Base-by-base conservation (phyloP, 2,113 vertebrate species). In the Nematolebias whitei region DNA sequence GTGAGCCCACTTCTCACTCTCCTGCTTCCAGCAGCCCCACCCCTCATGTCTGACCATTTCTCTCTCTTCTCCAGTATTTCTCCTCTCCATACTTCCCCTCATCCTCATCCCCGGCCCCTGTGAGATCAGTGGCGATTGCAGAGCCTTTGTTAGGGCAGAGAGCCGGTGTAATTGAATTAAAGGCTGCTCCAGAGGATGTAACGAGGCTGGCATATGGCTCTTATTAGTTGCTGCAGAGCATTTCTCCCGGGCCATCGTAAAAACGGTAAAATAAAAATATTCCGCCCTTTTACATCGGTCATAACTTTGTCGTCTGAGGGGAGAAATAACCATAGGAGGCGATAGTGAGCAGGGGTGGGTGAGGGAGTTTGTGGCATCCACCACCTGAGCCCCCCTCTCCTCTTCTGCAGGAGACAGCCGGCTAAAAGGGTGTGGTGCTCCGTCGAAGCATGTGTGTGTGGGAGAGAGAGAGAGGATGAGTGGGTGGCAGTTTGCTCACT, bases 401-500 rank as follows among this genome's bases (percentile, higher is more conserved):
- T 83, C 84, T 79, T 81, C 89, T 91, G 90, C 90, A 91, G 87
- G 85, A 86, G 88, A 78, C 86, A 87, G 87, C 82, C 58, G 73
- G 81, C 83, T 90, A 76, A 88, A 91, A 92, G 91, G 91, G 91
- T 91, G 91, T 91, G 91, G 91, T 90, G 84, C 89, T 85, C 61
- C 2, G 66, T 80, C 64, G 58, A 50, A 35, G 87, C 38, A 32
- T 66, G 66, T 66, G 51, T 52, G 62, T 52, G 57, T 47, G 19
- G 22, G 63, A 26, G 83, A 44, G 23, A 14, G 66, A 44, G 59
- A 40, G 61, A 67, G 76, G 78, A 56, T 66, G 84, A 84, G 84
- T 75, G 76, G 79, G 85, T 78, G 80, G 78, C 63, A 87, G 81
- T 79, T 79, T 63, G 75, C 60, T 75, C 73, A 73, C 69, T 62